These are phyloP conservation scores for Adela reaumurella DNA, from an alignment of 2,888 invertebrate species.

Conservation along the genomic window DNA sequence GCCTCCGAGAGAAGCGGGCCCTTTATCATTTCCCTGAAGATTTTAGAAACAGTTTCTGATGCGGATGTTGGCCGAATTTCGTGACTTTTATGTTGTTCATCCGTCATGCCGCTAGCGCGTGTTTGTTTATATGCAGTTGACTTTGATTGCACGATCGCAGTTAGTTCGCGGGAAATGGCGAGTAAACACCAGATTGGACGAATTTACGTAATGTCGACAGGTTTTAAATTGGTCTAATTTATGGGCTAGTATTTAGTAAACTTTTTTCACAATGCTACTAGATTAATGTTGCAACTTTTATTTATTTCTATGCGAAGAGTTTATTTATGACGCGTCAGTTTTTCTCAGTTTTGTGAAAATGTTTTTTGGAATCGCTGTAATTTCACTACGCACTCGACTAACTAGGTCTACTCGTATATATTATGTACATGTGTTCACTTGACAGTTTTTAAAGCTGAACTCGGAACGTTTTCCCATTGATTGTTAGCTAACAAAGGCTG, in stretches of 20 bases:
- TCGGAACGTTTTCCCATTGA: slow-evolving; percentile 23
- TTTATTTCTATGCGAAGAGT: too few species aligned
- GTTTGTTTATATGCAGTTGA: neutral
- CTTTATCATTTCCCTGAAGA: neutral
- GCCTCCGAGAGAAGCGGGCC: slow-evolving; percentile 9
- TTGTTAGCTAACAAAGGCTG: slow-evolving; percentile 32
- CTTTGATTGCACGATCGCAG: neutral
- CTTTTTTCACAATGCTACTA: too few species aligned
- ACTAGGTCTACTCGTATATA: too few species aligned
- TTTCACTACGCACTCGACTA: too few species aligned
- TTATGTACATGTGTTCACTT: too few species aligned
- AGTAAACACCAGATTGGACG: neutral
- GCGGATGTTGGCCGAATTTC: neutral
- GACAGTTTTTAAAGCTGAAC: neutral
- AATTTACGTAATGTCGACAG: too few species aligned
- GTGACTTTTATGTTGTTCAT: neutral
- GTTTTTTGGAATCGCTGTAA: too few species aligned
- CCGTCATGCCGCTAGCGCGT: neutral
- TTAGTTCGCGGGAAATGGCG: neutral
- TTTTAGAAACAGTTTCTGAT: neutral
- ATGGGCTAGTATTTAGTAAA: too few species aligned
- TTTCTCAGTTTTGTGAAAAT: too few species aligned
- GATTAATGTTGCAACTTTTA: too few species aligned
- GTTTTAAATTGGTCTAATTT: too few species aligned
- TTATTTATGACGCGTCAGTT: too few species aligned